Evolutionary conservation across 1,140 invertebrate genomes (phyloP), one percentile per base, ranked within the genome.

Genomic region (Hypothenemus hampei): DNA sequence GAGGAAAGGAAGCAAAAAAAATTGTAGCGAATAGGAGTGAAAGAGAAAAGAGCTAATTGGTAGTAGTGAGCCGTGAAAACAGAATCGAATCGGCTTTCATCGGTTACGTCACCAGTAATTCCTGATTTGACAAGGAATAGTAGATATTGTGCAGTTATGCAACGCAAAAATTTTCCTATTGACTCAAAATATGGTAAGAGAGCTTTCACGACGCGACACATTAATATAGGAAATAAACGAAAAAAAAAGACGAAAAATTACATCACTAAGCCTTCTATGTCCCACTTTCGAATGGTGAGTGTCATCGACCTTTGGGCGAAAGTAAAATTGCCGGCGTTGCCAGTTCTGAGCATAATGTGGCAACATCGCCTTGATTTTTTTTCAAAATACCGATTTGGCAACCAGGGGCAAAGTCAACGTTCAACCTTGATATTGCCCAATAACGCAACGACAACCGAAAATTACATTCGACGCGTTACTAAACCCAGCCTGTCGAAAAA

Each of bases 351-450:
- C n/a, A n/a, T n/a, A n/a, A 21, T 41, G 16, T 21, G 16, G 15
- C 26, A 31, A 31, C 26, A 13, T 31, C 3, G 26, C 1, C 8
- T 13, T 3, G 26, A 31, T 3, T 11, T 31, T 21, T 31, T 45
- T 29, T 29, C 22, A 45, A 24, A 45, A 11, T 13, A 31, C 13
- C 26, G 16, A 37, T 16, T 31, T n/a, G 16, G 10, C 22, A 45
- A n/a, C 13, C 16, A 26, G 11, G 23, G 39, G 37, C 41, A 54
- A 54, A 54, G 51, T 54, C 51, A 54, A 54, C 37, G 51, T 45
- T 40, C 41, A 54, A 46, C 51, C 51, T 54, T 54, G 51, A 54
- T 54, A 54, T 54, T 54, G 51, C 43, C 51, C 45, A 54, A 54
- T 46, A 24, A 10, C 22, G 22, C 5, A 20, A 15, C 10, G 51